Evolutionary conservation across 2,888 invertebrate genomes (phyloP).

Genomic region (Operophtera brumata): DNA sequence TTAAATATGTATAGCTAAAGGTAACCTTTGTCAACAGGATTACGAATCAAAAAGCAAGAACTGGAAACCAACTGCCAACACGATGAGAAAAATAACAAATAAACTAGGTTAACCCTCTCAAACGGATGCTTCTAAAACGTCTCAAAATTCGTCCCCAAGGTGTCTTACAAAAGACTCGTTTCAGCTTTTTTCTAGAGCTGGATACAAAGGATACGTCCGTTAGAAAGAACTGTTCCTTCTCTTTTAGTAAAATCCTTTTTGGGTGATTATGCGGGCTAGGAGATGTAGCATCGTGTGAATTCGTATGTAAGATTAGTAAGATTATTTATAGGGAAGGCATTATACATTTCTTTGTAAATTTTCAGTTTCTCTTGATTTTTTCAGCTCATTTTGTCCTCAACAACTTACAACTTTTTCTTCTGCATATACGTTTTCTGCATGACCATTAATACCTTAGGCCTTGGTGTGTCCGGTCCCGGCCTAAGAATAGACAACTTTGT

Average conservation of each 20-base stretch:
- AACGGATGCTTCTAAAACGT: slow-evolving; percentile 33
- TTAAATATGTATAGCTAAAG: too few species aligned
- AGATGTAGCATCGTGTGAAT: slow-evolving; percentile 11
- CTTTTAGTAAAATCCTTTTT: slow-evolving; percentile 32
- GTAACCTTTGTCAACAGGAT: too few species aligned
- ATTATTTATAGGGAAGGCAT: background rate
- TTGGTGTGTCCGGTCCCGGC: too few species aligned
- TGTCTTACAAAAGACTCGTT: slow-evolving; percentile 42
- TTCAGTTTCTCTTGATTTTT: too few species aligned
- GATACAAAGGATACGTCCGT: slow-evolving; percentile 45
- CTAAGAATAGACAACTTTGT: too few species aligned
- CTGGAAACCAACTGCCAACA: slow-evolving; percentile 6
- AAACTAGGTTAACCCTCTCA: slow-evolving; percentile 20
- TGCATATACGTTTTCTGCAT: too few species aligned
- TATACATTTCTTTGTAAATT: background rate
- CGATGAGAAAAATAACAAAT: slow-evolving; percentile 18
- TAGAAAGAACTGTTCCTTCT: slow-evolving; percentile 30
- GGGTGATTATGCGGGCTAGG: slow-evolving; percentile 36
- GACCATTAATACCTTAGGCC: too few species aligned
- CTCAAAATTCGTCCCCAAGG: slow-evolving; percentile 37
- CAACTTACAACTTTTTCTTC: too few species aligned
- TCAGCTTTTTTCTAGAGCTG: slow-evolving; percentile 36
- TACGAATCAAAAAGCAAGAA: background rate
- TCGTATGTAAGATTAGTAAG: slow-evolving; percentile 1
- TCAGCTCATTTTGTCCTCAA: too few species aligned